Evolutionary conservation across 2,113 vertebrate species (phyloP).

Genomic region (Burhinus bistriatus): DNA sequence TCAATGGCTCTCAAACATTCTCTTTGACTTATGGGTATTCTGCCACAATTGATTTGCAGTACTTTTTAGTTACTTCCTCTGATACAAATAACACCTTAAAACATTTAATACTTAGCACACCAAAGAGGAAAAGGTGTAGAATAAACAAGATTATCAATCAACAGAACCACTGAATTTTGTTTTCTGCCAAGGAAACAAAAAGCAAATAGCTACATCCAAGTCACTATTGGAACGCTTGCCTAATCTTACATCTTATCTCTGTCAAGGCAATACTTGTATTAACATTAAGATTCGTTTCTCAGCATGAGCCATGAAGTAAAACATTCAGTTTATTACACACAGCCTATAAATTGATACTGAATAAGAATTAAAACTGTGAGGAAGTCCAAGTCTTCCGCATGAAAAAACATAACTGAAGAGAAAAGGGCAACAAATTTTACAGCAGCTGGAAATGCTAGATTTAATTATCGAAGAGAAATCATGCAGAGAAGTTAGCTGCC

Average conservation of each 20-base stretch:
- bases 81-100: background rate
- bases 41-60: background rate
- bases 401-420: slow-evolving; percentile 67
- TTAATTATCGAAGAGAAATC: slow-evolving; percentile 76
- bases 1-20: background rate
- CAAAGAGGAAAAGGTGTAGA: background rate
- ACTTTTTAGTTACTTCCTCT: background rate
- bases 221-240: background rate
- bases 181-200: background rate
- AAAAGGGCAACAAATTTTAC: slow-evolving; percentile 75
- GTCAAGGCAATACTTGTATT: background rate
- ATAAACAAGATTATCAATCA: background rate
- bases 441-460: slow-evolving; percentile 73
- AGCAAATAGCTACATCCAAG: background rate
- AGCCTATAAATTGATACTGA: slow-evolving; percentile 56
- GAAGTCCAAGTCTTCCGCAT: slow-evolving; percentile 57
- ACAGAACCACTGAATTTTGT: background rate
- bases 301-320: slow-evolving; percentile 41
- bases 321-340: slow-evolving; percentile 40
- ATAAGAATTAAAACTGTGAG: slow-evolving; percentile 65
- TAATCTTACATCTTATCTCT: background rate
- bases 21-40: background rate
- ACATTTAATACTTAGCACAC: background rate
- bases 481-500: slow-evolving; percentile 70
- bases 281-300: slow-evolving; percentile 25